Base-by-base conservation (phyloP, 1,140 invertebrate species). In the Eupristina koningsbergeri region DNA sequence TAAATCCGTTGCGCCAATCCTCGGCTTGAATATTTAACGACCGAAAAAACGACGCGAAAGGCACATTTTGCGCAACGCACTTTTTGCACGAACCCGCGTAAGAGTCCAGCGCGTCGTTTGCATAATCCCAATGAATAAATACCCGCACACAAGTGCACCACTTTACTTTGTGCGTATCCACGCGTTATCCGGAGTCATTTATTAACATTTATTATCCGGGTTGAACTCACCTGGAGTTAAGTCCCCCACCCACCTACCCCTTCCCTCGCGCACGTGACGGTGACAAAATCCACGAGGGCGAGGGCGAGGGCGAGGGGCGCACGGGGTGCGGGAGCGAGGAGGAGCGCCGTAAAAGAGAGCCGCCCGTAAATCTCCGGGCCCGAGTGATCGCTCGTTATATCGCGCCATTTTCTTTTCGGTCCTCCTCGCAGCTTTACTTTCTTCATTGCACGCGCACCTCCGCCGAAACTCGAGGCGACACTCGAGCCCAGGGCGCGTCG, bases 311-410 rank as follows among this genome's bases (percentile, higher is more conserved):
- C n/a, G 61, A 45, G 64, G 73, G 86, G 86, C 58, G 74, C 45
- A n/a, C n/a, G n/a, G 26, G 41, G 45, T 69, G 61, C 61, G 77
- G 81, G 71, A 75, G 78, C 58, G 85, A 88, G 81, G 61, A 45
- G 64, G 73, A 86, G 86, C 58, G 74, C 45, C 84, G 79, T 85
- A 80, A 87, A 86, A 85, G 85, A 36, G 47, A 47, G 63, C 71
- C 45, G 75, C 64, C 79, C 80, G 81, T 84, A 86, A 88, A 88
- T 85, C 85, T 86, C 63, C 63, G 71, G 45, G 53, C 31, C 85
- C 64, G 86, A 87, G 82, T 86, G 86, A 88, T 88, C 85, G 85
- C 71, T 83, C 73, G 69, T 84, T 86, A 79, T 41, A 61, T 34
- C 50, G 26, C 13, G 17, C 64, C 77, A 8, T 77, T 39, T 61